Evolutionary conservation across 1,140 invertebrate genomes (phyloP).

Genomic region (Tigriopus japonicus): DNA sequence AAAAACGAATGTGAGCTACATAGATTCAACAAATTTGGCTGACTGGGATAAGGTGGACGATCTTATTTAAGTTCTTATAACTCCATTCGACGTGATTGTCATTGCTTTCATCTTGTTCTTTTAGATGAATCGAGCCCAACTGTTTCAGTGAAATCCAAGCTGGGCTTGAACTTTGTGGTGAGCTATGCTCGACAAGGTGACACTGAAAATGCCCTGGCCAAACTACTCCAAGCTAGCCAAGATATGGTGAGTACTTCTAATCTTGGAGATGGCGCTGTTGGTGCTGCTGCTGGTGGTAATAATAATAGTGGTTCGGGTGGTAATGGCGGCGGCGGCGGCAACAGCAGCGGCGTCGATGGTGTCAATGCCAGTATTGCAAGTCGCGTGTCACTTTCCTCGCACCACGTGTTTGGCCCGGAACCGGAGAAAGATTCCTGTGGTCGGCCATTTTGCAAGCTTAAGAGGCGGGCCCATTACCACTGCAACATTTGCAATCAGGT

Average conservation of each 20-base stretch:
- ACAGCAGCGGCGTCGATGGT: constrained; percentile 21
- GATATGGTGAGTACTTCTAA: constrained; percentile 12
- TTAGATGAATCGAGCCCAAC: constrained; percentile 4
- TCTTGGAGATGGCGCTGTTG: constrained; percentile 15
- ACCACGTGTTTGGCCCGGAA: constrained; percentile 26
- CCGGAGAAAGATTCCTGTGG: constrained; percentile 45
- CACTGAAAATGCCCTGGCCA: constrained; percentile 12
- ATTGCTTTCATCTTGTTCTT: background rate
- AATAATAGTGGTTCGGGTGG: too few relatives aligned
- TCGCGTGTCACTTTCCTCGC: constrained; percentile 13
- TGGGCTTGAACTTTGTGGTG: constrained; percentile 10
- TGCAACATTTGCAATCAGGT: constrained; percentile 68
- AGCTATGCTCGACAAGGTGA: background rate
- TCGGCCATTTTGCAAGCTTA: constrained; percentile 64
- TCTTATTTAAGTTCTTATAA: too few relatives aligned
- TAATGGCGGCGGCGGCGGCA: too few relatives aligned
- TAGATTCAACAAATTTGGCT: too few relatives aligned
- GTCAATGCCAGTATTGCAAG: constrained; percentile 20
- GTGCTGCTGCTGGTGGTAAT: constrained; percentile 16
- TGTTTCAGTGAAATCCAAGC: constrained; percentile 1
- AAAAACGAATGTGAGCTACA: too few relatives aligned
- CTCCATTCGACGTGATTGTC: too few relatives aligned
- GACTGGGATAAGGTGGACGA: too few relatives aligned
- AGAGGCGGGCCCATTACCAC: constrained; percentile 62
- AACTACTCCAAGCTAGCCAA: constrained; percentile 3